Conservation (phyloP, 2,113 vertebrate genomes). For the Glaucomys volans region DNA sequence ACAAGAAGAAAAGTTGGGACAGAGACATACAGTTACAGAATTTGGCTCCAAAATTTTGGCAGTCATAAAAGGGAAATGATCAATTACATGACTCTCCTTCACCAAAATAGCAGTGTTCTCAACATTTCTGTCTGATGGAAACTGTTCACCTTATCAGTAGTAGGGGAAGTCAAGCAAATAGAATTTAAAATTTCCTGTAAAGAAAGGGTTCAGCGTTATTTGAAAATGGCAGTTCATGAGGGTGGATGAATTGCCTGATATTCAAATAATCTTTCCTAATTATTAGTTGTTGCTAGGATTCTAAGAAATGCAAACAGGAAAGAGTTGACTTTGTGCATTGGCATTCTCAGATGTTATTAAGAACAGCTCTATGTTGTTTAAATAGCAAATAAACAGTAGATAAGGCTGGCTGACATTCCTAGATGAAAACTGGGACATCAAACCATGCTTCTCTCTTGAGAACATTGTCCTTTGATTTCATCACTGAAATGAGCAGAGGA, state of each 20-base stretch:
- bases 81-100: background rate
- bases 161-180: background rate
- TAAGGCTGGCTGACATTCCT: background rate
- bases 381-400: background rate
- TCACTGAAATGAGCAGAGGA: background rate
- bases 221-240: background rate
- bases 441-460: background rate
- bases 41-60: background rate
- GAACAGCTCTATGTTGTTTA: background rate
- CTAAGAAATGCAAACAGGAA: constrained; percentile 44
- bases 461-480: background rate
- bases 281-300: constrained; percentile 13
- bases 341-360: background rate
- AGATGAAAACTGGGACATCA: background rate
- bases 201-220: background rate
- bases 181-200: constrained; percentile 26
- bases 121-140: background rate
- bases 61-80: background rate
- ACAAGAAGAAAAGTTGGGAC: background rate
- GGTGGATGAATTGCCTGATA: background rate
- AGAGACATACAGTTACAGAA: background rate
- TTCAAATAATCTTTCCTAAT: constrained; percentile 51
- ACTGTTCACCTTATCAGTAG: background rate
- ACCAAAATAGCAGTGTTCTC: background rate
- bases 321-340: background rate